phyloP scores from a whole-genome alignment of 2,888 invertebrate genomes.

The Cephus spinipes region DNA sequence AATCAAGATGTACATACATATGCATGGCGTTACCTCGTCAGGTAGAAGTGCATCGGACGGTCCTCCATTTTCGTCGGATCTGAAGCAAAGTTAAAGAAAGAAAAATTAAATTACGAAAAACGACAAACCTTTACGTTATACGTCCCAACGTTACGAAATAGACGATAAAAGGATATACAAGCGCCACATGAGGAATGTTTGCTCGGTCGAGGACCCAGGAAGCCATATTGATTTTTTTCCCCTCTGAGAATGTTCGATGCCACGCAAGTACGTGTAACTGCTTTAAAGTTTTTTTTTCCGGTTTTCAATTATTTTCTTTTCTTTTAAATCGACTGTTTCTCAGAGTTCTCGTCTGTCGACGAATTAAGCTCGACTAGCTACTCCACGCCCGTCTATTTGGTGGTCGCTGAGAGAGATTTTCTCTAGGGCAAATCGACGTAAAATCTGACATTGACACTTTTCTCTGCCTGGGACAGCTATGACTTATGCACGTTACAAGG shows the following conservation, averaged over 20 bases:
- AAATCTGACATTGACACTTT: background rate
- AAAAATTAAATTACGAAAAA: background rate
- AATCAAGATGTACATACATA: background rate
- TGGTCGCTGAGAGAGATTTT: background rate
- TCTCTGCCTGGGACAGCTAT: too few relatives aligned
- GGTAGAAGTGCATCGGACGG: conserved; percentile 36
- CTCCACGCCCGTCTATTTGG: background rate
- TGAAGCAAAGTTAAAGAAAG: conserved; percentile 29
- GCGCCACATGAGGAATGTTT: background rate
- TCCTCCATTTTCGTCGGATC: conserved; percentile 48
- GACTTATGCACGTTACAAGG: too few relatives aligned
- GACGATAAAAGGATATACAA: background rate
- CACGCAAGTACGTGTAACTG: background rate
- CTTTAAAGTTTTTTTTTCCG: background rate
- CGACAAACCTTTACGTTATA: too few relatives aligned
- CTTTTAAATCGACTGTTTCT: background rate
- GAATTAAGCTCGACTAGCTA: background rate
- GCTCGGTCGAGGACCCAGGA: background rate
- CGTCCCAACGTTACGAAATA: background rate
- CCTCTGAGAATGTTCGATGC: background rate
- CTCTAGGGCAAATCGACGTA: background rate
- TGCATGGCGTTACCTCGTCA: conserved; percentile 31
- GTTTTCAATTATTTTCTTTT: background rate
- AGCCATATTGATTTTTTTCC: background rate
- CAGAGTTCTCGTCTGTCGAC: background rate